Evolutionary conservation across 2,113 vertebrate species (phyloP).

Genomic region (Aviceda subcristata): DNA sequence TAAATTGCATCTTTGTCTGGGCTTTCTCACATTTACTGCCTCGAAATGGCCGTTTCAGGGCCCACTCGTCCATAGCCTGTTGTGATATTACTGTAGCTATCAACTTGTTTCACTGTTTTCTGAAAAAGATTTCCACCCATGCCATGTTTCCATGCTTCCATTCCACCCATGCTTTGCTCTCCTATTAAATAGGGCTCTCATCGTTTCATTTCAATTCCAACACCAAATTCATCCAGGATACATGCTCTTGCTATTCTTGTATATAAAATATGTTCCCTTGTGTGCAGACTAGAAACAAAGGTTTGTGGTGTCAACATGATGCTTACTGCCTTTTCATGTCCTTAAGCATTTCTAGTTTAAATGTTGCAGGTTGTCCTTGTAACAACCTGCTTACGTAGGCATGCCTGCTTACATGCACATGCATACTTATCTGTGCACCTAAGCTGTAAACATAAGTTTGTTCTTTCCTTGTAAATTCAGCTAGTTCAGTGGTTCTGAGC

Average conservation of each 20-base stretch:
- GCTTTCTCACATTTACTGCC: fast-evolving
- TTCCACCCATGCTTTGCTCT: too few relatives aligned
- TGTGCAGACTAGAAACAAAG: background rate
- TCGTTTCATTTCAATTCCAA: fast-evolving
- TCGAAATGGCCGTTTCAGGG: background rate
- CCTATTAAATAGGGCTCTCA: background rate
- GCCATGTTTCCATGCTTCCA: too few relatives aligned
- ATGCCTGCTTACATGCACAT: fast-evolving
- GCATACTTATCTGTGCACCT: background rate
- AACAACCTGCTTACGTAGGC: background rate
- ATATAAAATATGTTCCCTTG: fast-evolving
- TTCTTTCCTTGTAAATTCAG: background rate
- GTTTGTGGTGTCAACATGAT: too few relatives aligned
- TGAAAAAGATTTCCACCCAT: background rate
- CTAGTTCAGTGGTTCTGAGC: background rate
- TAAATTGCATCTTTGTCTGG: background rate
- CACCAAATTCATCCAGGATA: fast-evolving
- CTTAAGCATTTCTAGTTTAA: background rate
- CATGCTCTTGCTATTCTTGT: fast-evolving
- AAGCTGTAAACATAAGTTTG: background rate
- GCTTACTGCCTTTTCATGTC: background rate
- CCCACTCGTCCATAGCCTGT: fast-evolving
- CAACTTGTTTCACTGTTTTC: background rate
- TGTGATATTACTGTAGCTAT: fast-evolving
- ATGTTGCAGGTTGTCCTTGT: background rate